phyloP scores from a whole-genome alignment of 2,113 vertebrate genomes.

The Hippopotamus amphibius region DNA sequence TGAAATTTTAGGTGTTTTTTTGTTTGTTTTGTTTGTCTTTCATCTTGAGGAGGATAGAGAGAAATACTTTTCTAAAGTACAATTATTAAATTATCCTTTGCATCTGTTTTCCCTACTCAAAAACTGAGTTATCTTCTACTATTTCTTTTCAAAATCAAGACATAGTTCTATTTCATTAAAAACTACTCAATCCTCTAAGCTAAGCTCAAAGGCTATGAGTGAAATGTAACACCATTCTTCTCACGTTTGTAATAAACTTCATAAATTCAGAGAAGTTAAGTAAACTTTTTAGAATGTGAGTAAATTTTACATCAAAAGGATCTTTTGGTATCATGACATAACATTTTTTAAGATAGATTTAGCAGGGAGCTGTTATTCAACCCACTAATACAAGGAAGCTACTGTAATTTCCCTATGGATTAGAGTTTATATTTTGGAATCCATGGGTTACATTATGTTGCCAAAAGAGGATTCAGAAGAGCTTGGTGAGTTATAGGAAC shows the following conservation, averaged over 20 bases:
- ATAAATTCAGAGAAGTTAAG: neutral
- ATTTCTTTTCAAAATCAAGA: neutral
- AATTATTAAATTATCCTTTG: neutral
- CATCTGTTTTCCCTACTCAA: neutral
- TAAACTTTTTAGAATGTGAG: neutral
- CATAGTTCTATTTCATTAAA: neutral
- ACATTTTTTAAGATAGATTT: neutral
- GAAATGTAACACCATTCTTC: slow-evolving; percentile 1
- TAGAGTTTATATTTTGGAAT: slow-evolving; percentile 14
- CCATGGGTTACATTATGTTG: neutral
- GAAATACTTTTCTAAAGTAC: neutral
- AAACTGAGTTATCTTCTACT: neutral
- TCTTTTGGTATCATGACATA: neutral
- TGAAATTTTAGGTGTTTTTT: neutral
- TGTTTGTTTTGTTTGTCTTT: neutral
- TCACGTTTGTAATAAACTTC: neutral
- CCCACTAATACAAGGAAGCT: neutral
- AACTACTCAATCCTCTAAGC: neutral
- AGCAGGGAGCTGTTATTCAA: neutral
- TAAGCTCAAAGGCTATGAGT: neutral
- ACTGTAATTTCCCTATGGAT: neutral
- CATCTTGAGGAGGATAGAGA: neutral
- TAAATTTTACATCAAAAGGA: neutral
- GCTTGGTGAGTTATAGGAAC: neutral
- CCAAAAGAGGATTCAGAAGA: neutral